phyloP scores from a whole-genome alignment of 2,797 vertebrate species.

The Delichon dasypus region DNA sequence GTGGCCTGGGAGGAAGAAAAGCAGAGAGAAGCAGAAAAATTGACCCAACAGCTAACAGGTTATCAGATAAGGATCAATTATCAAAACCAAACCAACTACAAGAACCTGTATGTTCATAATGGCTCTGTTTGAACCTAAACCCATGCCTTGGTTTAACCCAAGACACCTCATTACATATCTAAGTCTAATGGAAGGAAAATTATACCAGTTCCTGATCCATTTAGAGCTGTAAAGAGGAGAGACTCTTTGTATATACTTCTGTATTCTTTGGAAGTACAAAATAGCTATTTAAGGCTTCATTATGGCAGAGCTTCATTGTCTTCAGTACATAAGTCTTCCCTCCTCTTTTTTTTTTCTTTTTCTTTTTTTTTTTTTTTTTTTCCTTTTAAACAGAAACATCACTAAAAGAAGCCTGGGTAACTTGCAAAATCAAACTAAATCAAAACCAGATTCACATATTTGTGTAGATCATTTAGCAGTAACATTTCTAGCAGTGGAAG shows the following conservation, averaged over 20 bases:
- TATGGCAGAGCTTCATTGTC: background rate
- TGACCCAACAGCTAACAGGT: background rate
- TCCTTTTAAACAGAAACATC: background rate
- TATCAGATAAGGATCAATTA: background rate
- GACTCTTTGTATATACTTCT: background rate
- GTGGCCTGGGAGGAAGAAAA: background rate
- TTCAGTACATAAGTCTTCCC: background rate
- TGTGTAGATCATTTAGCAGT: background rate
- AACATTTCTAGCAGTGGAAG: constrained; percentile 36
- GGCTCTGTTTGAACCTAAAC: background rate
- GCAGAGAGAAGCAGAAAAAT: background rate
- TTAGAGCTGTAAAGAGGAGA: background rate
- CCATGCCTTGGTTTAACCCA: too few relatives aligned
- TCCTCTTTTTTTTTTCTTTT: too few relatives aligned
- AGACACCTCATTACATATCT: background rate
- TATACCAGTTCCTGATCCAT: background rate
- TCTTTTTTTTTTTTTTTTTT: too few relatives aligned
- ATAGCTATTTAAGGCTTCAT: background rate
- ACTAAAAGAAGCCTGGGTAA: background rate
- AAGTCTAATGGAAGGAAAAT: background rate
- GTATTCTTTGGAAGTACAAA: background rate
- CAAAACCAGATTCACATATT: constrained; percentile 47
- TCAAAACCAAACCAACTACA: background rate
- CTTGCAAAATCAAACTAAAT: constrained; percentile 46
- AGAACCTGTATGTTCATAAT: background rate